Conservation (phyloP, 2,113 vertebrate genomes). For the Pollachius pollachius region DNA sequence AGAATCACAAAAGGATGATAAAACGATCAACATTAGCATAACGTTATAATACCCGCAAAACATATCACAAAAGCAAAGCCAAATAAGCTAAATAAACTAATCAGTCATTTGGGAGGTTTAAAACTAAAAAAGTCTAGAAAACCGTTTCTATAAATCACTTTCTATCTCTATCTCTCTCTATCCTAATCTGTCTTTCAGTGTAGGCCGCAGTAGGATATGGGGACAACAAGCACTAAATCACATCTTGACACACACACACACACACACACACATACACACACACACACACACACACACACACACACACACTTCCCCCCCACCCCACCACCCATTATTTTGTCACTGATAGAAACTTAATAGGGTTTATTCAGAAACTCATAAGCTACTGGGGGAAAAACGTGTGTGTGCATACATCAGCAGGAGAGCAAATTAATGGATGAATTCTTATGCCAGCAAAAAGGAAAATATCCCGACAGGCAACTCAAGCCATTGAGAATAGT, state of each 20-base stretch:
- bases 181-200: not conserved
- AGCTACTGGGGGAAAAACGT: too few species aligned
- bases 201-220: not conserved
- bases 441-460: too few species aligned
- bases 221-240: slow-evolving; percentile 1
- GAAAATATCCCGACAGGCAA: too few species aligned
- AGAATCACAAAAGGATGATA: too few species aligned
- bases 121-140: not conserved
- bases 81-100: not conserved
- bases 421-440: too few species aligned
- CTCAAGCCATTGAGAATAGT: too few species aligned
- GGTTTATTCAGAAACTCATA: too few species aligned
- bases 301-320: too few species aligned
- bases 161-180: not conserved
- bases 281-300: too few species aligned
- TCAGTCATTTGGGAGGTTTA: not conserved
- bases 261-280: slow-evolving; percentile 1
- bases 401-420: too few species aligned
- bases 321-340: not conserved
- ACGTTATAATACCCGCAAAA: too few species aligned
- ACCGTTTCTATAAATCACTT: not conserved
- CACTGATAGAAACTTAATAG: not conserved
- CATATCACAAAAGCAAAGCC: not conserved
- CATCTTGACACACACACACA: not conserved
- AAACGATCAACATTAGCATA: too few species aligned